Base-by-base conservation (phyloP, 2,888 invertebrate species). In the Lasioglossum zephyrum region DNA sequence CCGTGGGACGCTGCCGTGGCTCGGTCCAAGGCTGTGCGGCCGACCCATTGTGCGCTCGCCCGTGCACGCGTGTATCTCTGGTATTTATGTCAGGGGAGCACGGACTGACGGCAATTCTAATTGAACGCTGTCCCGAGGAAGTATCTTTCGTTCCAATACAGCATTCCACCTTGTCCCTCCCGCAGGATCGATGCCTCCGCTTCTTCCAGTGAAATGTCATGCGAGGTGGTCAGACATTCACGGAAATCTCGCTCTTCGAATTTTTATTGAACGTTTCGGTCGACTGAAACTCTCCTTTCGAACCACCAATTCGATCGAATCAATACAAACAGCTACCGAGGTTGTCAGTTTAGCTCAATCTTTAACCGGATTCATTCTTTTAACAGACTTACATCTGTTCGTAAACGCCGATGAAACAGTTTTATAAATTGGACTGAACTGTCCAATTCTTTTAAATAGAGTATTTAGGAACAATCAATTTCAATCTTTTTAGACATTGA, bases 51-150 rank as follows among this genome's bases (percentile, higher is more conserved):
- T 79, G 57, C 41, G 73, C 84, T 31, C 60, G 77, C 60, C 60
- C 60, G 69, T 87, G 79, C 79, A 81, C 81, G 78, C 81, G 83
- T 87, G 66, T 84, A 87, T 82, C 39, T 63, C 87, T 79, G 87
- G 83, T 87, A 87, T 87, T 87, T 83, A 84, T 87, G 87, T 87
- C 87, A 77, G 78, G 44, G 79, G 76, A 72, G 74, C 77, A 73
- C 70, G 83, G 84, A 91, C 86, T 88, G 91, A 89, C 87, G 89
- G 88, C 89, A 91, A 91, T 90, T 92, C 88, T 90, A 89, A 82
- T 87, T 82, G 87, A 87, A 90, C 88, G 82, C 87, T 81, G 84
- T 87, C 39, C 82, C 84, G 85, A 85, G 84, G 87, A 88, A 84
- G 84, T 85, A 89, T 88, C 84, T 80, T 87, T 86, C 85, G 84